A percentile compares a stretch with the other conserved stretches of the same genome.
phyloP scores from a whole-genome alignment of 2,888 invertebrate genomes.

The Villa cingulata region DNA sequence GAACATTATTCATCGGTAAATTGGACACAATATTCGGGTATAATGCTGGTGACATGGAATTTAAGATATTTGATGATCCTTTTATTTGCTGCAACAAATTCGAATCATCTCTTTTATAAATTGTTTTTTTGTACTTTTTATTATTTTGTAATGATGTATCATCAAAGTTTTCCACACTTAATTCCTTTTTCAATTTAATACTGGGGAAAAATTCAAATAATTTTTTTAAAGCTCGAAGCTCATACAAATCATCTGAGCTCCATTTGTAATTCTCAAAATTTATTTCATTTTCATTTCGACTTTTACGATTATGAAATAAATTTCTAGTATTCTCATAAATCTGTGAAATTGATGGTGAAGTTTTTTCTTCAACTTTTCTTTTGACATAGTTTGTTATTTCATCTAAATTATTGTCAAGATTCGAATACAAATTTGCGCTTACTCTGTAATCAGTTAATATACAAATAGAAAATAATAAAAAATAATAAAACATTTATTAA shows the following conservation, averaged over 20 bases:
- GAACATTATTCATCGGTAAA: background rate
- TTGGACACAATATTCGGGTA: background rate
- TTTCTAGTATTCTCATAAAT: conserved; percentile 8
- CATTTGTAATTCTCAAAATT: background rate
- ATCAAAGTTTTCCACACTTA: background rate
- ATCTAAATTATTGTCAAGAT: conserved; percentile 10
- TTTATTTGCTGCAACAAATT: background rate
- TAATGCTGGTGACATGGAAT: too few species aligned
- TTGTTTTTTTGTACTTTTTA: background rate
- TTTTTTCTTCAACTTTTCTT: conserved; percentile 7
- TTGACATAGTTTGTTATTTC: conserved; percentile 11
- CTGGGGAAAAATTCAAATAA: background rate
- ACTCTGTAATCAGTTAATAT: too few species aligned
- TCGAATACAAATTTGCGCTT: conserved; percentile 10
- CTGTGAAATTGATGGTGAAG: background rate
- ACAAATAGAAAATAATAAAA: too few species aligned
- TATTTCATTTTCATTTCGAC: background rate
- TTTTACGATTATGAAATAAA: background rate
- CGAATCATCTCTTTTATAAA: background rate
- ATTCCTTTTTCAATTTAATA: too few species aligned
- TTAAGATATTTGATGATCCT: too few species aligned
- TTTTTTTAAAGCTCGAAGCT: conserved; percentile 7
- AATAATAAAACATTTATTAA: too few species aligned
- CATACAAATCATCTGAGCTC: conserved; percentile 5
- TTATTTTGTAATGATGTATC: background rate